A percentile compares a stretch with the other conserved stretches of the same genome.
phyloP scores from a whole-genome alignment of 2,113 vertebrate genomes.

The pig (Sus scrofa) region DNA sequence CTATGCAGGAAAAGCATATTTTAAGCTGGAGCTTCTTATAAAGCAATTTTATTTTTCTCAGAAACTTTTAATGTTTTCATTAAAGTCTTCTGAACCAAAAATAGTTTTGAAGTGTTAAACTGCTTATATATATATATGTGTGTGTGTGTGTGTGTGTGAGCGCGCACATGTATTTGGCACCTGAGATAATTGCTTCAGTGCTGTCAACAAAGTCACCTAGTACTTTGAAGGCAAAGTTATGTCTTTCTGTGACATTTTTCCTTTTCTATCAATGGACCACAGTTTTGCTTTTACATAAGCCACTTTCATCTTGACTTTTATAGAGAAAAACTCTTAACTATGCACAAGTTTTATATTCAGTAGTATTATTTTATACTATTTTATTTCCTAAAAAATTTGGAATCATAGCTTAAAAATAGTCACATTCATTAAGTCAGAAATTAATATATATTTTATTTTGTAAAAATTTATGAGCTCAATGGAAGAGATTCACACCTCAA shows the following conservation, averaged over 20 bases:
- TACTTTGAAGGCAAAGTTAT: background rate
- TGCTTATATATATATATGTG: background rate
- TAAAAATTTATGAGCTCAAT: background rate
- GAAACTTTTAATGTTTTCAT: slow-evolving; percentile 42
- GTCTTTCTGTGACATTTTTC: background rate
- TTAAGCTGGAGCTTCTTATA: background rate
- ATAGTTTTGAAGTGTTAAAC: slow-evolving; percentile 9
- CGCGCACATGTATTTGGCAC: background rate
- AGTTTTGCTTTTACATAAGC: background rate
- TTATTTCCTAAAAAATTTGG: background rate
- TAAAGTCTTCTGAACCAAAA: slow-evolving; percentile 48
- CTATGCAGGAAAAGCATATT: background rate
- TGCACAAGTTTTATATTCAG: background rate
- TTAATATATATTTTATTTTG: background rate
- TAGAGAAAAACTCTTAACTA: background rate
- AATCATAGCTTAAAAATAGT: background rate
- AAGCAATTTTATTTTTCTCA: slow-evolving; percentile 33
- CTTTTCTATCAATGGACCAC: background rate
- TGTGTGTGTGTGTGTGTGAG: background rate
- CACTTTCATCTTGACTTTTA: slow-evolving; percentile 27
- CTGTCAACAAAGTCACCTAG: background rate
- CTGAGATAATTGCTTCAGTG: background rate
- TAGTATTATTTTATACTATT: background rate
- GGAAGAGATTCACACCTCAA: background rate
- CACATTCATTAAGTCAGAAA: background rate